A percentile compares a stretch with the other conserved stretches of the same genome.
These are phyloP conservation scores for Steinernema feltiae DNA, from an alignment of 1,140 invertebrate genomes.

Conservation along the genomic window DNA sequence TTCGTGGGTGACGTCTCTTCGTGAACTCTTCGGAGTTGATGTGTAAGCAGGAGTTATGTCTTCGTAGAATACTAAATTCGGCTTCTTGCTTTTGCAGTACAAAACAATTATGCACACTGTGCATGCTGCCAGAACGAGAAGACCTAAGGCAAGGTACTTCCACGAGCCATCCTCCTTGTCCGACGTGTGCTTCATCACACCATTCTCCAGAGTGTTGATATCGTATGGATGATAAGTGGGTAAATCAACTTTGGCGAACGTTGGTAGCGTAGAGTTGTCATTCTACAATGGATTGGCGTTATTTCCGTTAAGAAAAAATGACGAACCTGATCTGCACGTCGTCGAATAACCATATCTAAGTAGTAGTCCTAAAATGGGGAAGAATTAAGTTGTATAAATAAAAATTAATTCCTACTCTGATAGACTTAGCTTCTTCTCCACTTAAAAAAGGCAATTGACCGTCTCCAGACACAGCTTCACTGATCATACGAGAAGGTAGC, in stretches of 20 bases:
- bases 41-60: too few relatives aligned
- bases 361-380: neutral
- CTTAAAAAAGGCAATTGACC: neutral
- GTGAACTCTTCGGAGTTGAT: too few relatives aligned
- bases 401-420: neutral
- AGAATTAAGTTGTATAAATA: neutral
- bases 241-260: neutral
- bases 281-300: too few relatives aligned
- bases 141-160: too few relatives aligned
- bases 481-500: neutral
- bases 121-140: too few relatives aligned
- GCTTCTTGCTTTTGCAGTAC: too few relatives aligned
- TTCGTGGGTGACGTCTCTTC: too few relatives aligned
- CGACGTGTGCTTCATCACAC: too few relatives aligned
- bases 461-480: neutral
- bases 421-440: neutral
- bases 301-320: too few relatives aligned
- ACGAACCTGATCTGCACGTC: neutral
- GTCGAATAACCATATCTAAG: neutral
- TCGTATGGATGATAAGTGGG: neutral
- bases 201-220: neutral
- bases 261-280: neutral
- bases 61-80: too few relatives aligned
- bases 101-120: too few relatives aligned
- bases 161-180: too few relatives aligned